Conservation (phyloP, 2,797 vertebrate genomes). For the Glyptemys insculpta region DNA sequence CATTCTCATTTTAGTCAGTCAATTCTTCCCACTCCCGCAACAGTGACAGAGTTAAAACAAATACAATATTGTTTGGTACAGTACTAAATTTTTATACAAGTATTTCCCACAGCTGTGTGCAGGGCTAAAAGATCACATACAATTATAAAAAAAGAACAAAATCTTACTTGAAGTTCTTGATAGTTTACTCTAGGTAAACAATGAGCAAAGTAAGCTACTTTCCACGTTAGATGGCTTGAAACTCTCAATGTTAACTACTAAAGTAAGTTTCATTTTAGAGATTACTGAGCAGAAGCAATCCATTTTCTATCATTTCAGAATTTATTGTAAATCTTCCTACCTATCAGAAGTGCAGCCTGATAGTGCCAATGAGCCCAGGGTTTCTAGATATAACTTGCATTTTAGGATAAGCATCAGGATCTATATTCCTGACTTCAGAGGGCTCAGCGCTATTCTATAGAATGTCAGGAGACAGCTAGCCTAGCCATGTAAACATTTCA, state of each 20-base stretch:
- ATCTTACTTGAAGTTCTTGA: background rate
- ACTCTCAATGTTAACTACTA: too few species aligned
- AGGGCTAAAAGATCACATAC: background rate
- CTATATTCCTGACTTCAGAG: background rate
- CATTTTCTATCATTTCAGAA: background rate
- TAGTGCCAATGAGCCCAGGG: background rate
- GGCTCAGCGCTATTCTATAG: background rate
- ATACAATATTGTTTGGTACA: background rate
- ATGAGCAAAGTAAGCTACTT: fast-evolving
- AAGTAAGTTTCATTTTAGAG: background rate
- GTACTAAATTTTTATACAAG: background rate
- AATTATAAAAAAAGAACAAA: background rate
- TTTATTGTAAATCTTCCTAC: background rate
- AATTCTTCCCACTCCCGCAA: background rate
- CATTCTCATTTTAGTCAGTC: background rate
- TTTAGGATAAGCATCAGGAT: background rate
- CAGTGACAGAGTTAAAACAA: background rate
- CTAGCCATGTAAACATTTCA: background rate
- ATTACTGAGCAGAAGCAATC: background rate
- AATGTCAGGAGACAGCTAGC: background rate
- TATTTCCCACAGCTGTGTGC: background rate
- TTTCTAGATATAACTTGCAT: conserved; percentile 1
- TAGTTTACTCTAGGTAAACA: background rate
- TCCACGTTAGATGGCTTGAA: background rate
- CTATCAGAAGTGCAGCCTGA: background rate